Evolutionary conservation across 1,140 invertebrate genomes (phyloP).

Genomic region (Rhyacophila brunnea): DNA sequence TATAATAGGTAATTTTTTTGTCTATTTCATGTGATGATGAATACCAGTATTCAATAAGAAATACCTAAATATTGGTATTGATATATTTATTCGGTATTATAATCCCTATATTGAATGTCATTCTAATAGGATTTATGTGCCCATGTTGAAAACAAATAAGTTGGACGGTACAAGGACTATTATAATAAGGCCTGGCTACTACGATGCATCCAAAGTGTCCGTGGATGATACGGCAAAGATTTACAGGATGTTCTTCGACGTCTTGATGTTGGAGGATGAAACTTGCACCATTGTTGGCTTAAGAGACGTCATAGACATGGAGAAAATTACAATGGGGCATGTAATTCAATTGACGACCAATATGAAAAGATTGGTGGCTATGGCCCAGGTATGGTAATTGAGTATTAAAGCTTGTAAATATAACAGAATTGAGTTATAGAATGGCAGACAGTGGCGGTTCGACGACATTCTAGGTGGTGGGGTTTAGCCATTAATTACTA

Average conservation of each 20-base stretch:
- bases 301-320: conserved; percentile 43
- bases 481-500: too few species aligned
- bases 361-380: conserved; percentile 54
- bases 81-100: too few species aligned
- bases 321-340: conserved; percentile 44
- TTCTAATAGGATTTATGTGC: conserved; percentile 8
- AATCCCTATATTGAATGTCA: neutral
- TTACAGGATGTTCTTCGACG: conserved; percentile 24
- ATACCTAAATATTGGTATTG: too few species aligned
- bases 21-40: neutral
- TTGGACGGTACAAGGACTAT: conserved; percentile 50
- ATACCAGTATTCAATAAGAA: too few species aligned
- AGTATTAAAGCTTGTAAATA: too few species aligned
- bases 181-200: conserved; percentile 46
- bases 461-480: too few species aligned
- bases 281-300: conserved; percentile 39
- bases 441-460: too few species aligned
- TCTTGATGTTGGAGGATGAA: conserved; percentile 41
- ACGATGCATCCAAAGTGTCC: conserved; percentile 44
- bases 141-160: conserved; percentile 40
- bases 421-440: too few species aligned
- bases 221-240: conserved; percentile 43
- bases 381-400: conserved; percentile 46
- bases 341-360: conserved; percentile 48
- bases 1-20: too few species aligned